These are phyloP conservation scores for Hirtodrosophila trivittata DNA, from an alignment of 2,888 invertebrate species.

Conservation along the genomic window DNA sequence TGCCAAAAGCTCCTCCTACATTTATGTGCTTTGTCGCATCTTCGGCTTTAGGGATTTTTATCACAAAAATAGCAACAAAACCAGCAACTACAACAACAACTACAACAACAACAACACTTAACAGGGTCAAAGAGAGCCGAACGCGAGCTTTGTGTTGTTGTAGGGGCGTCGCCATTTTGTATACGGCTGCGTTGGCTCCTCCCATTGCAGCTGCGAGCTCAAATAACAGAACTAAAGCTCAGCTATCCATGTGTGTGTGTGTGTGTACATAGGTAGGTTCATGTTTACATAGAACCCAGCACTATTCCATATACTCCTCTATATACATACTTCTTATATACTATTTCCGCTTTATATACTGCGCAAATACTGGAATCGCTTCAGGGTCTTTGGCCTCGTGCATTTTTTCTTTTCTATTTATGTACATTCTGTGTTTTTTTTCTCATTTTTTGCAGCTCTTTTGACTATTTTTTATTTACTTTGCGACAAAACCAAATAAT, in stretches of 20 bases:
- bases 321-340: constrained; percentile 3
- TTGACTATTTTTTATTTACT: constrained; percentile 7
- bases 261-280: constrained; percentile 15
- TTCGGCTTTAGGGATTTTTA: constrained; percentile 71
- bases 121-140: constrained; percentile 33
- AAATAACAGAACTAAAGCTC: constrained; percentile 34
- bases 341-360: constrained; percentile 10
- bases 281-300: neutral
- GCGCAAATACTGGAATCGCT: constrained; percentile 10
- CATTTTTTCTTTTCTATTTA: constrained; percentile 2
- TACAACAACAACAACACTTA: constrained; percentile 10
- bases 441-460: neutral
- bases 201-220: constrained; percentile 35
- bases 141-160: constrained; percentile 10
- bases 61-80: constrained; percentile 41
- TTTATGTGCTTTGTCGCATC: constrained; percentile 55
- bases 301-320: no score
- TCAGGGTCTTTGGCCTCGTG: constrained; percentile 38
- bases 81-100: constrained; percentile 7
- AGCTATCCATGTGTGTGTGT: constrained; percentile 7
- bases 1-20: constrained; percentile 65
- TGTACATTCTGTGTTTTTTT: neutral
- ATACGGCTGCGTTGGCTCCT: constrained; percentile 56
- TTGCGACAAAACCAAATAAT: constrained; percentile 21
- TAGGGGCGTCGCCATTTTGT: constrained; percentile 69